phyloP scores from a whole-genome alignment of 2,797 vertebrate genomes.

The Vultur gryphus region DNA sequence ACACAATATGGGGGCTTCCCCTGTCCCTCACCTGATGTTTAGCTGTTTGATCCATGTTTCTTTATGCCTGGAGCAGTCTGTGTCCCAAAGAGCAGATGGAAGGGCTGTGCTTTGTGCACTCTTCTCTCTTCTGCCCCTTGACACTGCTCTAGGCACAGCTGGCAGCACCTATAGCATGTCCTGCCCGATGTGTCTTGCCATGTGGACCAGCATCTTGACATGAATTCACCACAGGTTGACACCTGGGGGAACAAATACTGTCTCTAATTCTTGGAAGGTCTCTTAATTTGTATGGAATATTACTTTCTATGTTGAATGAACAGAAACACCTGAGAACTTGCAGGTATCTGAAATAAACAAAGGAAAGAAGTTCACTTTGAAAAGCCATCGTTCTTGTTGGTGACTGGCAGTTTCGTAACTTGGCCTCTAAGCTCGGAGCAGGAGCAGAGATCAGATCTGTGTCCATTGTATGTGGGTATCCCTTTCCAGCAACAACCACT shows the following conservation, averaged over 20 bases:
- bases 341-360: background rate
- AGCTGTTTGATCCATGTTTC: background rate
- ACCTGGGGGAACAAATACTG: no score
- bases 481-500: background rate
- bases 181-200: fast-evolving
- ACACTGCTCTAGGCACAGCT: background rate
- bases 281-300: background rate
- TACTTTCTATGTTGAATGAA: no score
- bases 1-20: fast-evolving
- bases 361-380: background rate
- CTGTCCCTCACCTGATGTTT: no score
- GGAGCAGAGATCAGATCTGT: background rate
- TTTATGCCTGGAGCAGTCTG: background rate
- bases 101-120: background rate
- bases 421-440: background rate
- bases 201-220: background rate
- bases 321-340: background rate
- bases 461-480: fast-evolving
- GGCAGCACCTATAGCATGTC: background rate
- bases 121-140: no score
- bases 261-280: background rate
- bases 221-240: background rate
- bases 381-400: background rate
- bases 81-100: background rate
- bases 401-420: background rate